Conservation (phyloP, 2,797 vertebrate genomes). For the Danio tinwini region DNA sequence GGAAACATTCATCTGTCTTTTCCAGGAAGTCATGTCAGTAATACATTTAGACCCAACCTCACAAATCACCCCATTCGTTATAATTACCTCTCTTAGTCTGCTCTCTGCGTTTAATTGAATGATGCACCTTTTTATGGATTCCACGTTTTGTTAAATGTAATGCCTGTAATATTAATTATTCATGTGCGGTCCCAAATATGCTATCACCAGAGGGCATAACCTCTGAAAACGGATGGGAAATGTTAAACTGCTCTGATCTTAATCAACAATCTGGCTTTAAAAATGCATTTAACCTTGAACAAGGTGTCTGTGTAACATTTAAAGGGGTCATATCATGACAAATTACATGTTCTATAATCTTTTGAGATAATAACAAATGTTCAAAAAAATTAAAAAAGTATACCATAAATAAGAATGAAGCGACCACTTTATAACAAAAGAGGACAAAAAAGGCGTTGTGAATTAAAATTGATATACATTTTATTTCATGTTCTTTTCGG, state of each 20-base stretch:
- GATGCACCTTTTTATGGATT: constrained; percentile 28
- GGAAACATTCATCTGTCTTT: constrained; percentile 34
- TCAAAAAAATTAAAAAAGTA: no score
- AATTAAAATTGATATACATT: no score
- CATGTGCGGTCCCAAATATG: not conserved
- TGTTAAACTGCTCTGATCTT: not conserved
- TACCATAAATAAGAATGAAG: no score
- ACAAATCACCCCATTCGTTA: constrained; percentile 26
- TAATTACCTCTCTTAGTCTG: constrained; percentile 32
- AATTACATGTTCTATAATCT: not conserved
- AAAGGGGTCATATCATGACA: not conserved
- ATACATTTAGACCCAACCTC: constrained; percentile 36
- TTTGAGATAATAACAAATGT: not conserved
- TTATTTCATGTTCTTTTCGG: no score
- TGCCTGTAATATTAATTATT: constrained; percentile 14
- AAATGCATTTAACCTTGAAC: not conserved
- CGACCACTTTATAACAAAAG: no score
- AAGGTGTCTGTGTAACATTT: not conserved
- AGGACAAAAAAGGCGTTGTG: no score
- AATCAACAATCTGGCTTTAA: constrained; percentile 1
- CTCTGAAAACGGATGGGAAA: constrained; percentile 2
- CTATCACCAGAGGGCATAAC: not conserved
- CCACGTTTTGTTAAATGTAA: constrained; percentile 1
- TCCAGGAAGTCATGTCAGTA: constrained; percentile 15
- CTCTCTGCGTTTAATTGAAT: constrained; percentile 27